Percentiles rank a stretch among this genome's conserved stretches.
Conservation (phyloP, 1,140 invertebrate genomes). For the Amyelois transitella region DNA sequence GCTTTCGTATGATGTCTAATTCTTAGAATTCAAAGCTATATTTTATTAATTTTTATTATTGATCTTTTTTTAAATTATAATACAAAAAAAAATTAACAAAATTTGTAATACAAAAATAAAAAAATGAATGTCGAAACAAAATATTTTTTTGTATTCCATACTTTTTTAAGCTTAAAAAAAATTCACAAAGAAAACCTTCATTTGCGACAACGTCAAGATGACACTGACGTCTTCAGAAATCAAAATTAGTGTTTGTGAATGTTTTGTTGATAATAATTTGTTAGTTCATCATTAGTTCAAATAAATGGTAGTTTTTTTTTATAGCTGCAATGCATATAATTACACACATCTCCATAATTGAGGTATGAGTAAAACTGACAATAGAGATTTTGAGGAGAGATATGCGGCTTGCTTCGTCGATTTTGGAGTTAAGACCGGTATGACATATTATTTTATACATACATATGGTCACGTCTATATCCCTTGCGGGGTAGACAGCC, state of each 20-base stretch:
- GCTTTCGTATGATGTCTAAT: too few relatives aligned
- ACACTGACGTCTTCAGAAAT: conserved; percentile 5
- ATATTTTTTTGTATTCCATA: too few relatives aligned
- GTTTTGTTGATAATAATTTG: conserved; percentile 3
- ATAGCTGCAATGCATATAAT: conserved; percentile 21
- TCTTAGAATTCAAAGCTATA: too few relatives aligned
- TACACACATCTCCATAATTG: conserved; percentile 10
- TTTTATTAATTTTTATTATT: too few relatives aligned
- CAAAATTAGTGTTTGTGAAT: conserved; percentile 18
- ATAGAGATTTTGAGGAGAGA: conserved; percentile 54
- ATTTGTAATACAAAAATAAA: too few relatives aligned
- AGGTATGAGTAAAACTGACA: conserved; percentile 52
- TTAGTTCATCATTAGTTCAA: conserved; percentile 4
- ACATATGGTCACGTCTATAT: neutral
- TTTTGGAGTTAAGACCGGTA: conserved; percentile 57
- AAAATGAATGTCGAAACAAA: too few relatives aligned
- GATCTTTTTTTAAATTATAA: too few relatives aligned
- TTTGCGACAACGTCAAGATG: neutral
- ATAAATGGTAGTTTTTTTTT: conserved; percentile 9
- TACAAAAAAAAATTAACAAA: too few relatives aligned
- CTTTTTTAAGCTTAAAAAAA: too few relatives aligned
- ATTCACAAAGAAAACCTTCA: neutral
- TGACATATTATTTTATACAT: conserved; percentile 6
- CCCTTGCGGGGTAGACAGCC: too few relatives aligned
- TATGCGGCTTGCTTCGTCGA: conserved; percentile 56